Conservation (phyloP, 2,888 invertebrate species). For the Lasioglossum vierecki region DNA sequence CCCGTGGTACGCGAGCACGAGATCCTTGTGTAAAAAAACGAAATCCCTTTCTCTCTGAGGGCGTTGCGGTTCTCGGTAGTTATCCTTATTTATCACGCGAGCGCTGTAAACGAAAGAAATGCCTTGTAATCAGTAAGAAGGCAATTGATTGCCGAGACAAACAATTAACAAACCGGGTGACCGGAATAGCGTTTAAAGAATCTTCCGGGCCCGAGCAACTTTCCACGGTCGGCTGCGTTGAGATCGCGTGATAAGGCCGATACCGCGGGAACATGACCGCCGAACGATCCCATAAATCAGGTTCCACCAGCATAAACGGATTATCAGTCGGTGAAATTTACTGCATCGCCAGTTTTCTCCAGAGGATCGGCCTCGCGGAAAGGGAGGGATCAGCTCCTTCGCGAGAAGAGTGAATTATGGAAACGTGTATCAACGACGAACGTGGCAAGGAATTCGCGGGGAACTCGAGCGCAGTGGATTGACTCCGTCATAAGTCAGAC, state of each 20-base stretch:
- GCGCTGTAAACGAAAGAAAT: neutral
- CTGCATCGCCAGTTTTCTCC: slow-evolving; percentile 48
- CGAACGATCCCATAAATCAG: slow-evolving; percentile 67
- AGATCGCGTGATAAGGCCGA: slow-evolving; percentile 53
- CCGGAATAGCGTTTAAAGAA: slow-evolving; percentile 27
- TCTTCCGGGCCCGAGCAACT: neutral
- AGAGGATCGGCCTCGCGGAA: neutral
- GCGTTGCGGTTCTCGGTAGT: neutral
- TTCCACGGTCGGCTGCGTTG: neutral
- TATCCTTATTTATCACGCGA: slow-evolving; percentile 45
- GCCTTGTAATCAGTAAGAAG: slow-evolving; percentile 46
- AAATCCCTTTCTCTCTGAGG: neutral
- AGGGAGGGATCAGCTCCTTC: neutral
- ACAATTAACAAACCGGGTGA: slow-evolving; percentile 32
- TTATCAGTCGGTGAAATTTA: slow-evolving; percentile 68
- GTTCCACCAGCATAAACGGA: slow-evolving; percentile 63
- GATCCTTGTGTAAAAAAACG: neutral
- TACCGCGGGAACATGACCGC: slow-evolving; percentile 55
- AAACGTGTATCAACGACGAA: slow-evolving; percentile 22
- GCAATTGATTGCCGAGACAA: slow-evolving; percentile 44
- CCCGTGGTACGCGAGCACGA: neutral
- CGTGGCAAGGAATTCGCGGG: neutral
- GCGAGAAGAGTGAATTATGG: slow-evolving; percentile 18
- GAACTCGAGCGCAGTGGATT: neutral
- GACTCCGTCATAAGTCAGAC: neutral